Conservation (phyloP, 2,888 invertebrate species). For the Parnassius apollo region DNA sequence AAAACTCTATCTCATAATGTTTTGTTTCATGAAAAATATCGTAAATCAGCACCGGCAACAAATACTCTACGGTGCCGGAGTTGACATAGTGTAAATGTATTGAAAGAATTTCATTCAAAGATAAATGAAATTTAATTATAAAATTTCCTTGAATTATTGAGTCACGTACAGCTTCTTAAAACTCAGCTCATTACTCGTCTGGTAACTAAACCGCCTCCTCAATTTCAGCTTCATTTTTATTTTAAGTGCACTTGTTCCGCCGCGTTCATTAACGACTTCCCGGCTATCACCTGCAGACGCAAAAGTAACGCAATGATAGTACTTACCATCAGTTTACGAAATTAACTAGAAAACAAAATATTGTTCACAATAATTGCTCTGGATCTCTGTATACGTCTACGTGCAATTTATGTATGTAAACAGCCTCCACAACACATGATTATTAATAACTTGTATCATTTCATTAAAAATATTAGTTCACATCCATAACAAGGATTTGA, state of each 20-base stretch:
- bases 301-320: not conserved
- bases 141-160: slow-evolving; percentile 15
- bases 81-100: not conserved
- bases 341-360: no score
- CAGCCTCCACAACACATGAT: no score
- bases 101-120: not conserved
- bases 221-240: slow-evolving; percentile 43
- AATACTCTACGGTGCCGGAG: no score
- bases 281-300: slow-evolving; percentile 28
- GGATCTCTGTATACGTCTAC: no score
- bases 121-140: not conserved
- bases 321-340: not conserved
- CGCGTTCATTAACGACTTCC: slow-evolving; percentile 42
- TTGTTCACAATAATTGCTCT: no score
- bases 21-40: no score
- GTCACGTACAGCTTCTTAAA: slow-evolving; percentile 32
- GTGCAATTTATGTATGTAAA: no score
- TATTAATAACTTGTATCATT: no score
- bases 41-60: no score
- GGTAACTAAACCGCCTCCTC: slow-evolving; percentile 38
- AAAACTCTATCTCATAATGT: no score
- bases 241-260: slow-evolving; percentile 49
- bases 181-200: slow-evolving; percentile 32
- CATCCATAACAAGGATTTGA: no score
- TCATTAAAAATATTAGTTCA: no score